These are phyloP conservation scores for Rhinoderma darwinii DNA, from an alignment of 2,113 vertebrate species.

Conservation along the genomic window DNA sequence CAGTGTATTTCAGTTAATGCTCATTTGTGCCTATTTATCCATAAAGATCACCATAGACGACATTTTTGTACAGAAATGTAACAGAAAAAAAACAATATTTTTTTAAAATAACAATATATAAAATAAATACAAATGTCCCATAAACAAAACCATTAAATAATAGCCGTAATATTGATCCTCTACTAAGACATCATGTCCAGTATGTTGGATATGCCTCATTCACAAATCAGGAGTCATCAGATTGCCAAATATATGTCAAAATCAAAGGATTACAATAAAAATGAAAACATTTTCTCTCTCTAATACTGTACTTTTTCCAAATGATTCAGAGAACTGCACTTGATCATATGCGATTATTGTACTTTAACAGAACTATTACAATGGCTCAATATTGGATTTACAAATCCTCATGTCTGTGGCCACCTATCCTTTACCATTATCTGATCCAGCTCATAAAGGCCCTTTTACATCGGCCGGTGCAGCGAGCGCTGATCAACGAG, in stretches of 20 bases:
- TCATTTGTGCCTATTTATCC: no score
- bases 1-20: neutral
- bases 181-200: neutral
- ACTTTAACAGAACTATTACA: neutral
- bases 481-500: no score
- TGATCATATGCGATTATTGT: neutral
- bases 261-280: no score
- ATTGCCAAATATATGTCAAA: neutral
- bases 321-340: no score
- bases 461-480: no score
- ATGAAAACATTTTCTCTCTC: no score
- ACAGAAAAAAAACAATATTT: neutral
- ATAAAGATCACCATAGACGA: neutral
- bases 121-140: neutral
- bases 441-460: neutral
- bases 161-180: neutral
- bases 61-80: neutral
- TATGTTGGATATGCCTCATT: neutral
- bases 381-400: neutral
- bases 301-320: neutral
- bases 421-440: neutral
- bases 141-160: neutral
- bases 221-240: neutral
- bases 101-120: neutral
- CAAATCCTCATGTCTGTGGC: neutral